Percentiles rank a stretch among this genome's conserved stretches.
phyloP scores from a whole-genome alignment of 2,113 vertebrate genomes.

The Alaudala cheleensis region DNA sequence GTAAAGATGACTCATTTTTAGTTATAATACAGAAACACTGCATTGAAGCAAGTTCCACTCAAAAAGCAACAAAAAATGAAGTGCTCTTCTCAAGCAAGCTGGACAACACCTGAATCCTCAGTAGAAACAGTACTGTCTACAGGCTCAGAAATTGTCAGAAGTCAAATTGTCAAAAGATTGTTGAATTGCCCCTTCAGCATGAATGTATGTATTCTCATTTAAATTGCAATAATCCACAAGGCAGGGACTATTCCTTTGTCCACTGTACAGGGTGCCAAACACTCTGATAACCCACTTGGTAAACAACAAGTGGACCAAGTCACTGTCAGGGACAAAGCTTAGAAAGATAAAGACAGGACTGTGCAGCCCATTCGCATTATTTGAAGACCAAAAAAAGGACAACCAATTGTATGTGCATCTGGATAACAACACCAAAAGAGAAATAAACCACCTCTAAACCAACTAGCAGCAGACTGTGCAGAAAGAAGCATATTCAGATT shows the following conservation, averaged over 20 bases:
- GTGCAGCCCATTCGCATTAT: accelerated
- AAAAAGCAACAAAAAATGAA: neutral
- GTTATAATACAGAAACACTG: neutral
- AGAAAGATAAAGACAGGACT: neutral
- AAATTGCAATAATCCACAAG: neutral
- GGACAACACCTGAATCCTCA: neutral
- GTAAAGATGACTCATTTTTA: neutral
- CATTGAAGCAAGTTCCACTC: neutral
- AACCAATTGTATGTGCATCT: neutral
- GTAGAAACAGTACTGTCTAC: neutral
- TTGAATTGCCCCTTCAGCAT: neutral
- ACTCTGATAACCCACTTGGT: neutral
- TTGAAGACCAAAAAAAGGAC: neutral
- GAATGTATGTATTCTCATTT: neutral
- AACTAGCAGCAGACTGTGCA: neutral
- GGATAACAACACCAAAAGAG: neutral
- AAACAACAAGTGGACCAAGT: neutral
- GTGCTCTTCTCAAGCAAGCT: neutral
- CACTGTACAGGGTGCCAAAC: neutral
- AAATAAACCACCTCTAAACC: neutral
- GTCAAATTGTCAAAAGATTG: neutral
- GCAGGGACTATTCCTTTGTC: neutral
- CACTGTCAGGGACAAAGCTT: neutral
- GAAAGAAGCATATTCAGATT: neutral
- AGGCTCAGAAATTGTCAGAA: neutral